Evolutionary conservation across 2,888 invertebrate genomes (phyloP).

Genomic region (Chloroclystis v-ata): DNA sequence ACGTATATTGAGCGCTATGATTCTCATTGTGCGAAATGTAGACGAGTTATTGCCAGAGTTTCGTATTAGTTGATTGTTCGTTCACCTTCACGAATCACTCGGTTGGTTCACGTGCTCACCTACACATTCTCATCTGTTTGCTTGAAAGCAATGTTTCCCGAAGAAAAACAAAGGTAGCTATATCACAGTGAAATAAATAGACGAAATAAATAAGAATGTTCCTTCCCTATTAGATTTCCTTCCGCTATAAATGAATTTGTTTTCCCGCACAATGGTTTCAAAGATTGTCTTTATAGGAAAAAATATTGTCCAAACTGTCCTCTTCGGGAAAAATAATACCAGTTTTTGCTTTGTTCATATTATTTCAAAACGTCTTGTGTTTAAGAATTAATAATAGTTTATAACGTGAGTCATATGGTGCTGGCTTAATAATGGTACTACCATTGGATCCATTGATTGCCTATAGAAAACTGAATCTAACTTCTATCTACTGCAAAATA

Average conservation of each 20-base stretch:
- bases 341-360: too few species aligned
- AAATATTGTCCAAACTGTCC: neutral
- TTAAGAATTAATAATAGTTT: too few species aligned
- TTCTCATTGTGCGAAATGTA: too few species aligned
- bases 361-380: too few species aligned
- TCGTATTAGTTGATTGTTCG: too few species aligned
- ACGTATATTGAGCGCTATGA: too few species aligned
- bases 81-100: neutral
- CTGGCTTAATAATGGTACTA: too few species aligned
- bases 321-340: too few species aligned
- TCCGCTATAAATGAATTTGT: slow-evolving; percentile 35
- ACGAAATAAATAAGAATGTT: slow-evolving; percentile 29
- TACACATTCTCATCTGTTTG: slow-evolving; percentile 6
- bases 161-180: slow-evolving; percentile 19
- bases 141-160: slow-evolving; percentile 1
- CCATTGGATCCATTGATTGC: neutral
- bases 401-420: too few species aligned
- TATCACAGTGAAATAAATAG: slow-evolving; percentile 20
- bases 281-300: slow-evolving; percentile 4
- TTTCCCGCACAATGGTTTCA: slow-evolving; percentile 29
- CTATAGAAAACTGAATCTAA: neutral
- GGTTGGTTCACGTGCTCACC: neutral
- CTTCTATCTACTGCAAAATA: slow-evolving; percentile 4
- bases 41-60: too few species aligned
- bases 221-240: slow-evolving; percentile 39